These are phyloP conservation scores for Pseudorectes ferrugineus DNA, from an alignment of 2,113 vertebrate species.

Conservation along the genomic window DNA sequence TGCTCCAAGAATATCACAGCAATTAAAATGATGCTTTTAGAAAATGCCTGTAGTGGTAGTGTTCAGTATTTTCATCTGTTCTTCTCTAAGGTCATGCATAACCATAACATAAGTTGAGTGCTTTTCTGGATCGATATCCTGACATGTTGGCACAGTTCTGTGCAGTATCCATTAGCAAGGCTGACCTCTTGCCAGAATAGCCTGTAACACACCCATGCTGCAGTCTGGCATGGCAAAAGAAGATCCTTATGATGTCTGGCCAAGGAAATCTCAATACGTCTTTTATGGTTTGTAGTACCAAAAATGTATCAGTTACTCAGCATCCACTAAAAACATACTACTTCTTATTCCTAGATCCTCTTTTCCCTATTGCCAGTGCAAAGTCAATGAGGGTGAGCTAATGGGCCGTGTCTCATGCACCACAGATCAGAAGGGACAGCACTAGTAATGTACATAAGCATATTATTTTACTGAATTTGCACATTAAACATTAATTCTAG, in stretches of 20 bases:
- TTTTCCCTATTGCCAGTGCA: constrained; percentile 56
- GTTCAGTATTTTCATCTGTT: background rate
- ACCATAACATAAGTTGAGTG: background rate
- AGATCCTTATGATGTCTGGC: background rate
- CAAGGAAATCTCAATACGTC: background rate
- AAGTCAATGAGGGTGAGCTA: constrained; percentile 50
- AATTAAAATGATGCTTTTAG: background rate
- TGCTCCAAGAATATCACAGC: background rate
- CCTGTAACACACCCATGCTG: background rate
- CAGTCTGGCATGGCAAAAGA: background rate
- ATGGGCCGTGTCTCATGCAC: constrained; percentile 41
- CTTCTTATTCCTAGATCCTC: constrained; percentile 16
- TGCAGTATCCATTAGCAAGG: background rate
- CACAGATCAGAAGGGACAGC: constrained; percentile 61
- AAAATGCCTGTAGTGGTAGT: background rate
- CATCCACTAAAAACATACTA: background rate
- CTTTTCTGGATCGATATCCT: background rate
- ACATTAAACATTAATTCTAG: background rate
- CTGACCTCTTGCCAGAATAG: background rate
- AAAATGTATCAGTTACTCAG: background rate
- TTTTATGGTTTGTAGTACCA: background rate
- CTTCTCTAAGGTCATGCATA: background rate
- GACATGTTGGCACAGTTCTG: background rate
- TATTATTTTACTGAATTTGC: background rate
- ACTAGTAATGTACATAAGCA: background rate